Conservation (phyloP, 2,797 vertebrate genomes). For the Rachycentron canadum region DNA sequence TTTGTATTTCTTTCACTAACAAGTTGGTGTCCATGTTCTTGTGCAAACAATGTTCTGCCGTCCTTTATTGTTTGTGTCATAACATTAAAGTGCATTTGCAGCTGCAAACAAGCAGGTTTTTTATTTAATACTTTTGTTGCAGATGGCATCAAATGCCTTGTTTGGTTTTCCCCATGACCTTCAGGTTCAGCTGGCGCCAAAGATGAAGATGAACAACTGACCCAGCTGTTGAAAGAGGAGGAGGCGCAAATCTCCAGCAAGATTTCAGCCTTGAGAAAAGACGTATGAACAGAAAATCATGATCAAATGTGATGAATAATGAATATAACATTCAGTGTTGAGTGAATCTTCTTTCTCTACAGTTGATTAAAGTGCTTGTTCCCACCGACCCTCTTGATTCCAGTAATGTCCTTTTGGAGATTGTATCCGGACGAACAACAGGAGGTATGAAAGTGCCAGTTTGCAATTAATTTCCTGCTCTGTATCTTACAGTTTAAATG, state of each 20-base stretch:
- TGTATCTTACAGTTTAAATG: neutral
- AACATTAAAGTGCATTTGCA: neutral
- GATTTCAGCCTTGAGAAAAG: constrained; percentile 80
- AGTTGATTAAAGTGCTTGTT: constrained; percentile 90
- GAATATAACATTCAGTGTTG: neutral
- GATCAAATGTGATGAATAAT: neutral
- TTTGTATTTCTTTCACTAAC: neutral
- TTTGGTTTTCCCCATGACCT: neutral
- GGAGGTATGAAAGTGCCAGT: constrained; percentile 85
- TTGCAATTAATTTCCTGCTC: neutral
- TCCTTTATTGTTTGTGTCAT: too few species aligned
- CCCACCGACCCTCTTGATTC: constrained; percentile 88
- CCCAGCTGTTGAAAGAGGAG: constrained; percentile 90
- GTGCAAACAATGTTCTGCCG: too few species aligned
- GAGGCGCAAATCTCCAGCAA: constrained; percentile 82
- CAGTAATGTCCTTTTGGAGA: constrained; percentile 90
- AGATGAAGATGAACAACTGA: constrained; percentile 88
- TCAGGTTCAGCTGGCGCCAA: constrained; percentile 68
- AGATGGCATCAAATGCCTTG: neutral
- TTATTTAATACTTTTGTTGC: too few species aligned
- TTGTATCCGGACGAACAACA: constrained; percentile 94
- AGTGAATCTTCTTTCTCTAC: constrained; percentile 14
- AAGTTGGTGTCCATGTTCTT: neutral
- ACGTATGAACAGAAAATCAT: constrained; percentile 79
- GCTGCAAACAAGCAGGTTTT: neutral